Evolutionary conservation across 2,797 vertebrate genomes (phyloP).

Genomic region (Sparus aurata): DNA sequence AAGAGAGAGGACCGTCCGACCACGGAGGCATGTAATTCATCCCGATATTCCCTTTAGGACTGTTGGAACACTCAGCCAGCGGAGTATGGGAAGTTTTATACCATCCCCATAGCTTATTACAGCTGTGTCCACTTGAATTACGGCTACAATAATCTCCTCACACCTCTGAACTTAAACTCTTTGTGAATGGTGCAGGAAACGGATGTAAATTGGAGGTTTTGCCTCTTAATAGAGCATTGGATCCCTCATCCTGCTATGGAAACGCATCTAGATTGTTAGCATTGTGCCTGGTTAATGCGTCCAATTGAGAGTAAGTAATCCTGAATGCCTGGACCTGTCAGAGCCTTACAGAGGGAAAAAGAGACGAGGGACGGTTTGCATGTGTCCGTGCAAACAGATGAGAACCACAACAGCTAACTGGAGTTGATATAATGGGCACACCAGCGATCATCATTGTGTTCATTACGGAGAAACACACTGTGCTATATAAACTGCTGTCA

Average conservation of each 20-base stretch:
- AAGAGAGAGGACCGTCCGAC: constrained; percentile 26
- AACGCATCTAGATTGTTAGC: constrained; percentile 31
- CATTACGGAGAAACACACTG: constrained; percentile 10
- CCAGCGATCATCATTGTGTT: constrained; percentile 11
- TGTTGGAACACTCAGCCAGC: constrained; percentile 31
- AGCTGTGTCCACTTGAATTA: constrained; percentile 31
- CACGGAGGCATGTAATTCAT: constrained; percentile 56
- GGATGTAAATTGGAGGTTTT: constrained; percentile 32
- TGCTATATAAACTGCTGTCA: not conserved
- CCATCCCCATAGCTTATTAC: constrained; percentile 40
- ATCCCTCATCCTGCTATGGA: constrained; percentile 8
- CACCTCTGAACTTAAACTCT: constrained; percentile 33
- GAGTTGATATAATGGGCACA: constrained; percentile 11
- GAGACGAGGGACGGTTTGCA: not conserved
- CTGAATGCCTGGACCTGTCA: constrained; percentile 10
- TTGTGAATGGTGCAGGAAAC: constrained; percentile 9
- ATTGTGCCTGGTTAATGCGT: constrained; percentile 32
- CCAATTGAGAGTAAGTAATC: constrained; percentile 2
- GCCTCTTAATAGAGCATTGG: constrained; percentile 14
- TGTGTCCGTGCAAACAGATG: not conserved
- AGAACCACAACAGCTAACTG: constrained; percentile 5
- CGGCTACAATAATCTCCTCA: constrained; percentile 27
- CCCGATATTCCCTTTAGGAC: constrained; percentile 39
- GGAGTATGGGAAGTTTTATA: constrained; percentile 27
- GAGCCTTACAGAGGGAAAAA: constrained; percentile 1